These are phyloP conservation scores for Apamea anceps DNA, from an alignment of 2,888 invertebrate genomes.

Conservation along the genomic window DNA sequence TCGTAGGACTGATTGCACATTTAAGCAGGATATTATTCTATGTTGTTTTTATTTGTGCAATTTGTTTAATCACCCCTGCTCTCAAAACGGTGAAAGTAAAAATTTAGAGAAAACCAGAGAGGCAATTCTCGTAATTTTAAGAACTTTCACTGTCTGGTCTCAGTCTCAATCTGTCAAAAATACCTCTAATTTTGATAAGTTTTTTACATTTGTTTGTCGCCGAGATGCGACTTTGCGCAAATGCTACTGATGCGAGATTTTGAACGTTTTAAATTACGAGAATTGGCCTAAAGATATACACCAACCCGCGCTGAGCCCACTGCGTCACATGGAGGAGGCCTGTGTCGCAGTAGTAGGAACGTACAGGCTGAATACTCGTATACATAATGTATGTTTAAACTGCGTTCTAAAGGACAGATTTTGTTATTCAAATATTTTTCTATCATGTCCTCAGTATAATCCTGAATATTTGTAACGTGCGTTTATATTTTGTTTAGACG, in stretches of 20 bases:
- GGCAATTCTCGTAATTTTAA: too few species aligned
- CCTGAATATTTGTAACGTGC: too few species aligned
- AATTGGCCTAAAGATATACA: not conserved
- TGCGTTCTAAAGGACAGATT: not conserved
- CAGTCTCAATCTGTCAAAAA: too few species aligned
- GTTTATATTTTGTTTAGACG: constrained; percentile 6
- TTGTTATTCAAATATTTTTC: constrained; percentile 14
- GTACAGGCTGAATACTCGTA: not conserved
- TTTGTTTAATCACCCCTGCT: not conserved
- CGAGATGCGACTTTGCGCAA: too few species aligned
- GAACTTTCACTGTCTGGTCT: too few species aligned
- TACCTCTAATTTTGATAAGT: too few species aligned
- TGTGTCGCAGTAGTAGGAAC: too few species aligned
- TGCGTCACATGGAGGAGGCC: not conserved
- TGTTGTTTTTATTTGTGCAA: not conserved
- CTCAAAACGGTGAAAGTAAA: not conserved
- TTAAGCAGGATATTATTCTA: not conserved
- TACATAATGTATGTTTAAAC: not conserved
- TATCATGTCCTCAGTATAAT: constrained; percentile 2
- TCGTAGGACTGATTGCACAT: not conserved
- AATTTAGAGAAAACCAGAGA: not conserved
- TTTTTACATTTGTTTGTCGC: too few species aligned
- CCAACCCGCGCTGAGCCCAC: not conserved
- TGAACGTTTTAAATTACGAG: too few species aligned
- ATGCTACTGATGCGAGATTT: too few species aligned